Evolutionary conservation across 1,140 invertebrate genomes (phyloP).

Genomic region (Euglossa dilemma): DNA sequence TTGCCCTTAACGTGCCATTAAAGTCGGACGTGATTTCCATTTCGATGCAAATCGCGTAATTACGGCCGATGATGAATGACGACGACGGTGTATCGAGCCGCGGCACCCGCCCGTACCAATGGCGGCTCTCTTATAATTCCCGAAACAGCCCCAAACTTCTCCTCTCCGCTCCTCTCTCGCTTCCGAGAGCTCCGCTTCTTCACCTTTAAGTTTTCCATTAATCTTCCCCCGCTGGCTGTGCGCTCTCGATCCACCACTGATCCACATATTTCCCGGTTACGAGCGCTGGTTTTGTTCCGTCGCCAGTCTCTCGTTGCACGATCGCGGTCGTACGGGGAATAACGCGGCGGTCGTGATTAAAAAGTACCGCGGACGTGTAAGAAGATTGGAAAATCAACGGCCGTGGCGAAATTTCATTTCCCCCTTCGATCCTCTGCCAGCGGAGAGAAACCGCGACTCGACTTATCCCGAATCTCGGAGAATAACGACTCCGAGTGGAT

Average conservation of each 20-base stretch:
- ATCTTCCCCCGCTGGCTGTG: neutral
- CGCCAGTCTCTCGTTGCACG: neutral
- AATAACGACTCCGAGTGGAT: too few species aligned
- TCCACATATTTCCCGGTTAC: constrained; percentile 32
- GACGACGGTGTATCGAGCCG: constrained; percentile 4
- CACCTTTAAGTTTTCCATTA: constrained; percentile 41
- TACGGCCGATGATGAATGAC: constrained; percentile 51
- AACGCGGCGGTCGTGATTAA: too few species aligned
- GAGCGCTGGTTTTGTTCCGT: constrained; percentile 17
- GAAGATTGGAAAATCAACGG: too few species aligned
- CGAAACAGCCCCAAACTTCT: neutral
- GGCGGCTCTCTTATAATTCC: neutral
- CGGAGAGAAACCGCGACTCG: too few species aligned
- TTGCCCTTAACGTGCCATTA: constrained; percentile 43
- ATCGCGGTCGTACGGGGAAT: too few species aligned
- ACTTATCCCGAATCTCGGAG: too few species aligned
- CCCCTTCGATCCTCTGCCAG: too few species aligned
- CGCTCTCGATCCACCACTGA: neutral
- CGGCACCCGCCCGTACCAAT: neutral
- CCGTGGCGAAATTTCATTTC: too few species aligned
- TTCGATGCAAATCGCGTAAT: constrained; percentile 55
- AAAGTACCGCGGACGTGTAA: too few species aligned
- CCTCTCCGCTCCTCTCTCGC: too few species aligned
- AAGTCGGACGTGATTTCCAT: constrained; percentile 48
- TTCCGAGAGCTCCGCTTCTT: constrained; percentile 4